Evolutionary conservation across 1,140 invertebrate species (phyloP), one percentile per base, ranked within the genome.

Genomic region (Pogonognathellus flavescens): DNA sequence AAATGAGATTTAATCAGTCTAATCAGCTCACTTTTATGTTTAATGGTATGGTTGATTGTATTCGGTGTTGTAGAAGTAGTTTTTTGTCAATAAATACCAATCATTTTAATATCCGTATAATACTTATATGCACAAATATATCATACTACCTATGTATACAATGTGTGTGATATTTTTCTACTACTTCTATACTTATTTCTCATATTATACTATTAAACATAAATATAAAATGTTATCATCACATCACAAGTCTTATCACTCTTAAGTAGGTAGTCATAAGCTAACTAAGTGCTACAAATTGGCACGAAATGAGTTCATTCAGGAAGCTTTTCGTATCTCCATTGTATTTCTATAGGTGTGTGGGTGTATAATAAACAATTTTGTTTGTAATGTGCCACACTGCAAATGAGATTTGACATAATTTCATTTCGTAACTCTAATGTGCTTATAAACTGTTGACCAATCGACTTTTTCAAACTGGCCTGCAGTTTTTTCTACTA

Each of bases 1-100:
- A 76, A 49, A 76, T 76, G 70, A 76, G 70, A 76, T 76, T 76
- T 76, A 76, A 76, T 76, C 70, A 76, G 41, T 31, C 70, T 76
- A 76, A 76, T 76, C 70, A 76, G 70, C 70, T 76, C 70, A 76
- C 70, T 76, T 76, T 57, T 57, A 57, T 57, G 70, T 25, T 50
- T 49, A 41, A 76, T 31, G 25, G 31, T 76, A 76, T 50, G 41
- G 14, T 41, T 49, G 25, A 76, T 76, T 76, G 41, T 76, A 50
- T 76, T 76, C 41, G 25, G 41, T 49, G 31, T 41, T 76, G 70
- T 41, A 57, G 53, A 13, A 57, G 41, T 76, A 49, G 70, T 76
- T 49, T 49, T 76, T 31, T 25, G 25, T 66, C 20, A 66, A 66
- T 66, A 76, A 76, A 76, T 76, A 76, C 70, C 70, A 76, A 76